phyloP scores from a whole-genome alignment of 2,797 vertebrate genomes.

The Myotis planiceps region DNA sequence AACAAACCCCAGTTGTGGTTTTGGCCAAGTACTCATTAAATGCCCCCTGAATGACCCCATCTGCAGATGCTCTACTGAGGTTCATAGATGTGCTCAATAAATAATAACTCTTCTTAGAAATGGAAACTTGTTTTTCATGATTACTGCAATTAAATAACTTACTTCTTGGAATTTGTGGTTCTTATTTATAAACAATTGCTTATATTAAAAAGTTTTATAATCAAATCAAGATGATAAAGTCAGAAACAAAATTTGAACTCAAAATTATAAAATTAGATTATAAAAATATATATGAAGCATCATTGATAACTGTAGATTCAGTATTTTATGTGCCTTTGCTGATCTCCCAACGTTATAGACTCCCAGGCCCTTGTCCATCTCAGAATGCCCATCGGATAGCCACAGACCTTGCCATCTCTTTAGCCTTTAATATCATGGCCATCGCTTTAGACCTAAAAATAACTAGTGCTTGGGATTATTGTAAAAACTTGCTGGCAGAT shows the following conservation, averaged over 20 bases:
- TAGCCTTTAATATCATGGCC: slow-evolving; percentile 2
- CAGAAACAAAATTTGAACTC: slow-evolving; percentile 12
- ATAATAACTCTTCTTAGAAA: slow-evolving; percentile 12
- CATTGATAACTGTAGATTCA: neutral
- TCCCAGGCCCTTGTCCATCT: neutral
- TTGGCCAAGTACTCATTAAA: neutral
- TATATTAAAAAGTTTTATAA: neutral
- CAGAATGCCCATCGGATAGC: neutral
- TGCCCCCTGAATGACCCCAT: neutral
- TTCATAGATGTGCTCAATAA: neutral
- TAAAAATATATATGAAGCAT: neutral
- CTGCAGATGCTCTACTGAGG: neutral
- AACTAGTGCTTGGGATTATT: slow-evolving; percentile 42
- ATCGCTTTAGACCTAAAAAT: slow-evolving; percentile 53
- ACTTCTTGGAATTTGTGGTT: neutral
- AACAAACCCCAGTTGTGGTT: slow-evolving; percentile 18
- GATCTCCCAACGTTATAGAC: neutral
- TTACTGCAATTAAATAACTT: neutral
- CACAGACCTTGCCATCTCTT: neutral
- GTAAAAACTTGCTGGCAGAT: slow-evolving; percentile 44
- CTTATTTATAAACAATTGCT: neutral
- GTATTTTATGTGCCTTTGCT: neutral
- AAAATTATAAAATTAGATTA: slow-evolving; percentile 34
- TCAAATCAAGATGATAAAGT: slow-evolving; percentile 19
- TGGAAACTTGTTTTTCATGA: neutral